phyloP scores from a whole-genome alignment of 2,888 invertebrate genomes.

The Ormyrus labotus region DNA sequence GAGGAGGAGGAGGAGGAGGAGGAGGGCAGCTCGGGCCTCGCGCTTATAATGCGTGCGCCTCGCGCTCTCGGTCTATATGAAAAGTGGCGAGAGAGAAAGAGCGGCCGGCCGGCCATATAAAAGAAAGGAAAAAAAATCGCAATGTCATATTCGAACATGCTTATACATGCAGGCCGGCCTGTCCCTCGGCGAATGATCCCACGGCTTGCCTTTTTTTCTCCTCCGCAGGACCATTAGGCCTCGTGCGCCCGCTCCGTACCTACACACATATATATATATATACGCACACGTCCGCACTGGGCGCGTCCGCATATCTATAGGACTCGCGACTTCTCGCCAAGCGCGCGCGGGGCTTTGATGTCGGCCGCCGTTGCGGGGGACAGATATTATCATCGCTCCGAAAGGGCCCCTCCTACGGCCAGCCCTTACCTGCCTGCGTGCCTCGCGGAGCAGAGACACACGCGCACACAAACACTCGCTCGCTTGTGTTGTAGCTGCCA shows the following conservation, averaged over 20 bases:
- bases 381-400: slow-evolving; percentile 72
- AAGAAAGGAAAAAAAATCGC: slow-evolving; percentile 66
- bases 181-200: slow-evolving; percentile 52
- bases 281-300: slow-evolving; percentile 66
- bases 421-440: slow-evolving; percentile 16
- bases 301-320: slow-evolving; percentile 68
- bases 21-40: not conserved
- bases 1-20: not conserved
- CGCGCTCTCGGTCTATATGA: slow-evolving; percentile 21
- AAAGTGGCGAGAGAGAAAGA: slow-evolving; percentile 32
- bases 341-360: slow-evolving; percentile 69
- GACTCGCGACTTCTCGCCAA: slow-evolving; percentile 65
- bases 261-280: not conserved
- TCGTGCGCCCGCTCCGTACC: slow-evolving; percentile 57
- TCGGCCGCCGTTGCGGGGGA: slow-evolving; percentile 73
- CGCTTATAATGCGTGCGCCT: slow-evolving; percentile 20
- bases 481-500: not conserved
- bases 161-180: slow-evolving; percentile 51
- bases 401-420: slow-evolving; percentile 50
- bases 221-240: slow-evolving; percentile 68
- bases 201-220: slow-evolving; percentile 56
- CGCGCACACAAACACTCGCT: not conserved
- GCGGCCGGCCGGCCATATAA: not conserved
- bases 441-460: not conserved
- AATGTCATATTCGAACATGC: slow-evolving; percentile 65